phyloP scores from a whole-genome alignment of 2,113 vertebrate genomes.

The Bos taurus region ARS-UCD2.0 NC_037338.1:17034001-17034500 shows the following conservation, averaged over 20 bases:
- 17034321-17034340: background rate
- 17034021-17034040: background rate
- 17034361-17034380: background rate
- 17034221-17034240: background rate
- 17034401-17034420: background rate
- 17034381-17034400: background rate
- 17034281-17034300: background rate
- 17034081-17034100: background rate
- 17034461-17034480: background rate
- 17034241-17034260: background rate
- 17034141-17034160: background rate
- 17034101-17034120: background rate
- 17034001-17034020: background rate
- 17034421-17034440: background rate
- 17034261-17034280: background rate
- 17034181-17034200: background rate
- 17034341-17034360: background rate
- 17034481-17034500: background rate
- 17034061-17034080: background rate
- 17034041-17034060: rapidly evolving
- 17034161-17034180: background rate
- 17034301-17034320: background rate
- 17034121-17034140: background rate
- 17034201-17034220: background rate
- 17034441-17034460: background rate